These are phyloP conservation scores for Leucopsar rothschildi DNA, from an alignment of 2,113 vertebrate species.

Conservation along the genomic window DNA sequence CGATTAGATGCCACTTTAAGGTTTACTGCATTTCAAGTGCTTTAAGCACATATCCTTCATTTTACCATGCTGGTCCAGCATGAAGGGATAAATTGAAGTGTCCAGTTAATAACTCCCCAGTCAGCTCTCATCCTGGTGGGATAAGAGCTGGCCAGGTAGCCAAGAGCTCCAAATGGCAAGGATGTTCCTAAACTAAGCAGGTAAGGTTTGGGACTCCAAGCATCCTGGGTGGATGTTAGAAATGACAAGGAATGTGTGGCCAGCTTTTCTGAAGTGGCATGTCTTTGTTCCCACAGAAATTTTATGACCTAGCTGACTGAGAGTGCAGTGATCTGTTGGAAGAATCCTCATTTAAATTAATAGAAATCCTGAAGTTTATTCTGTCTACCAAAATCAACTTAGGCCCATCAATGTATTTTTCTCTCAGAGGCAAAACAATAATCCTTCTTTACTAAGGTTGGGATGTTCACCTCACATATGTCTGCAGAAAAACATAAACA, in stretches of 20 bases:
- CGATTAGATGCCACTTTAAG: conserved; percentile 31
- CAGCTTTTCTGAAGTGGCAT: background rate
- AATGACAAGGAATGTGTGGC: background rate
- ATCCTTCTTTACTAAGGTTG: background rate
- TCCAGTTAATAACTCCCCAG: background rate
- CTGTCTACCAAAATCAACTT: background rate
- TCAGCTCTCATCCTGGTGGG: background rate
- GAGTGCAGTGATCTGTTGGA: background rate
- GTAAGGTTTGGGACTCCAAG: background rate
- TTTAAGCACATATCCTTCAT: background rate
- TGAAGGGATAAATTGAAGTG: background rate
- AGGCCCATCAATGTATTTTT: background rate
- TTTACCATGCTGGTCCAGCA: background rate
- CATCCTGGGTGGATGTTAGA: background rate
- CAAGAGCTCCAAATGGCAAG: background rate
- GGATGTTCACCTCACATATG: background rate
- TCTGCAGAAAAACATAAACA: background rate
- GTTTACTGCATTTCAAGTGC: background rate
- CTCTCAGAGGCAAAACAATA: background rate
- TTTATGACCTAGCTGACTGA: background rate
- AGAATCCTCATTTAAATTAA: background rate
- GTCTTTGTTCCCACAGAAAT: background rate
- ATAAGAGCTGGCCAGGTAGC: background rate
- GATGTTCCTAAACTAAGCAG: background rate
- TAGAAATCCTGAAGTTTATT: background rate